Conservation (phyloP, 1,140 invertebrate genomes). For the Chironomus tepperi region DNA sequence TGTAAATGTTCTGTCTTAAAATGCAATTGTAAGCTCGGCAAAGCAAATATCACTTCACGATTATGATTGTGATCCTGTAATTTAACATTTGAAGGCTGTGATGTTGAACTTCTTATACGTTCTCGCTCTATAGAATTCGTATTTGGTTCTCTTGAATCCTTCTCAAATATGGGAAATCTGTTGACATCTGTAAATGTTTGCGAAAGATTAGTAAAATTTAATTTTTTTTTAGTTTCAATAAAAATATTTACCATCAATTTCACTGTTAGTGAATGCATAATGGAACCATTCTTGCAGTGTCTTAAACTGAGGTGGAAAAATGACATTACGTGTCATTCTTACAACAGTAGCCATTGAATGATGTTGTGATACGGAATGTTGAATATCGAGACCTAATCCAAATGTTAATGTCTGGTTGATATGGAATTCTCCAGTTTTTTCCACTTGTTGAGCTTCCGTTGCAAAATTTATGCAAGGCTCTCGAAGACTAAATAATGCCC, state of each 20-base stretch:
- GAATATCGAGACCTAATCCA: slow-evolving; percentile 63
- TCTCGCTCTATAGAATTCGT: slow-evolving; percentile 45
- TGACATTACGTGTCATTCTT: slow-evolving; percentile 77
- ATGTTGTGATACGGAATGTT: slow-evolving; percentile 59
- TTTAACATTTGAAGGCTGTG: slow-evolving; percentile 44
- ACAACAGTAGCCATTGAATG: slow-evolving; percentile 88
- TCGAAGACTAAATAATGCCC: slow-evolving; percentile 91
- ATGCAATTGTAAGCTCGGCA: slow-evolving; percentile 85
- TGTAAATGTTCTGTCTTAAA: slow-evolving; percentile 89
- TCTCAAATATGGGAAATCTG: slow-evolving; percentile 76
- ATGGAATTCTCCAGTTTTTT: slow-evolving; percentile 45
- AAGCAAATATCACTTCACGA: slow-evolving; percentile 88
- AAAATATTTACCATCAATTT: slow-evolving; percentile 87
- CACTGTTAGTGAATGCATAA: slow-evolving; percentile 87
- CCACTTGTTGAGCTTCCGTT: slow-evolving; percentile 83
- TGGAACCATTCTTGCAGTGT: slow-evolving; percentile 93
- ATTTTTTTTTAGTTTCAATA: too few relatives aligned
- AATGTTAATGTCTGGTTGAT: slow-evolving; percentile 85
- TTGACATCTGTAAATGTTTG: slow-evolving; percentile 62
- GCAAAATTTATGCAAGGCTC: slow-evolving; percentile 92
- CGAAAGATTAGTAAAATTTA: background rate
- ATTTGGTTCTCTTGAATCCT: slow-evolving; percentile 43
- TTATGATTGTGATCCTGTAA: slow-evolving; percentile 77
- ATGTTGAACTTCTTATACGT: slow-evolving; percentile 34
- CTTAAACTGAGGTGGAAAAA: slow-evolving; percentile 92